phyloP scores from a whole-genome alignment of 2,888 invertebrate species.

The Tholera decimalis region DNA sequence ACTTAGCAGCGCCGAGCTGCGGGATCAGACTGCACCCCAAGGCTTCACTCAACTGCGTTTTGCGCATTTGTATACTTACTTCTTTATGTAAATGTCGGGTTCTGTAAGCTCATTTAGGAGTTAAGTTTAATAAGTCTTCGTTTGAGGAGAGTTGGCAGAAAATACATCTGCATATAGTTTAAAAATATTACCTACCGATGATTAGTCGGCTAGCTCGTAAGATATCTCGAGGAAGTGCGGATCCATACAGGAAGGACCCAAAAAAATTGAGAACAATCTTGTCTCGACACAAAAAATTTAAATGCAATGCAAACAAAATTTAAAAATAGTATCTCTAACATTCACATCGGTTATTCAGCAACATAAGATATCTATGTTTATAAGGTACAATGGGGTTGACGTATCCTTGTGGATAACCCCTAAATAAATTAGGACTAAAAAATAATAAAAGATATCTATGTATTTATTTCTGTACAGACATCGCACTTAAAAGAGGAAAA shows the following conservation, averaged over 20 bases:
- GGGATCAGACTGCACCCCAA: conserved; percentile 52
- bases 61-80: conserved; percentile 48
- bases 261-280: background rate
- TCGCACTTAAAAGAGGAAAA: no score
- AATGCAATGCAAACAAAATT: no score
- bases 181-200: background rate
- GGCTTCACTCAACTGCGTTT: conserved; percentile 69
- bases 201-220: background rate
- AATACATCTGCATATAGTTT: background rate
- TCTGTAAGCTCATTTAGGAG: conserved; percentile 34
- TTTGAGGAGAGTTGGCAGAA: background rate
- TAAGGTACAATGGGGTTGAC: no score
- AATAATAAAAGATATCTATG: no score
- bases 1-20: conserved; percentile 48
- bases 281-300: no score
- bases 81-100: conserved; percentile 18
- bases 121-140: conserved; percentile 23
- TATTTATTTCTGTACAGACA: no score
- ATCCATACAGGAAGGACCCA: background rate
- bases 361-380: no score
- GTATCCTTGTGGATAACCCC: no score
- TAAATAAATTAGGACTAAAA: no score
- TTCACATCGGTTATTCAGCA: no score
- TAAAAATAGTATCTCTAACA: background rate
- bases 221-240: no score